Base-by-base conservation (phyloP, 2,888 invertebrate genomes). In the Junonia oenone region DNA sequence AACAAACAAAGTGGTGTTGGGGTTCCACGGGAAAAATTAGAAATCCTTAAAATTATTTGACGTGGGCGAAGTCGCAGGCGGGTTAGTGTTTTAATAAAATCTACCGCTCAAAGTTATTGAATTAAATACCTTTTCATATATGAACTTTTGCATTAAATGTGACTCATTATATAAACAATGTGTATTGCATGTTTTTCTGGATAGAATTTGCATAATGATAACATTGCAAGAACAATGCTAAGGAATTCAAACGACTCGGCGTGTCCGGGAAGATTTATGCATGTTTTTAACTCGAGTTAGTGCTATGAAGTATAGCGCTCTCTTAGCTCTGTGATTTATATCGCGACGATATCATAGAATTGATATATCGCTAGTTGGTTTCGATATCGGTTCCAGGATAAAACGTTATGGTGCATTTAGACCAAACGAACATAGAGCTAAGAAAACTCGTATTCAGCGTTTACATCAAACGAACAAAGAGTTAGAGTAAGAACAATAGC, bases 221-320 rank as follows among this genome's bases (percentile, higher is more conserved):
- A 31, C 31, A 46, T 31, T 19, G 26, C 15, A 35, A 27, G 38
- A 46, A 54, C 54, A 50, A 57, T 54, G 33, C 45, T 40, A 35
- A 45, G 17, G 55, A 26, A 45, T 29, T 29, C 33, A 43, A 14
- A 51, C 31, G 47, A 40, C 47, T 55, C 49, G 19, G 26, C 43
- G 40, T 22, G 46, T 47, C 35, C 50, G 33, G 13, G 29, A 29
- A 50, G 51, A 55, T 58, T 48, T 58, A 58, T 47, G 47, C 40
- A 35, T 29, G 43, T 55, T 46, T 58, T 50, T 43, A 31, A 50
- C 26, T 37, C 29, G 13, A 38, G 17, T 22, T 43, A 35, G 50
- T 46, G 45, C 45, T 46, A 58, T 50, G 53, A 55, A 35, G 17
- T 51, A 51, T 47, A 13, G 46, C 37, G 45, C 38, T 54, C 54